A percentile compares a stretch with the other conserved stretches of the same genome.
These are phyloP conservation scores for Takifugu rubripes DNA, from an alignment of 2,797 vertebrate species.

Conservation along the genomic window DNA sequence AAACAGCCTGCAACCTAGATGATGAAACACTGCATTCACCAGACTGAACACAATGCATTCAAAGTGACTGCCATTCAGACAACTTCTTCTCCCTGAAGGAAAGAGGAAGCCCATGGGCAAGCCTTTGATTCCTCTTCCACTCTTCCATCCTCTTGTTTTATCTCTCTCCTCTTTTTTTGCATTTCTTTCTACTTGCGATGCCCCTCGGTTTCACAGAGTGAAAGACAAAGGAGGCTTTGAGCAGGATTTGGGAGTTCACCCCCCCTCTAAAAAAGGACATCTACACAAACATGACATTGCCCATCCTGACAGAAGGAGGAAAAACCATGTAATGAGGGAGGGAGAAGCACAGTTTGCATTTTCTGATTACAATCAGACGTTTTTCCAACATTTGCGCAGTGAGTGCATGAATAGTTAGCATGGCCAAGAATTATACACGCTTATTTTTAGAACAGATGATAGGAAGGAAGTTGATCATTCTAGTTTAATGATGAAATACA, in stretches of 20 bases:
- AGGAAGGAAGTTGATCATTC: no score
- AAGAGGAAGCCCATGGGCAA: constrained; percentile 26
- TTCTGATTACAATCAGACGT: constrained; percentile 34
- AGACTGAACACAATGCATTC: constrained; percentile 36
- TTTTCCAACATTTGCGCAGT: constrained; percentile 2
- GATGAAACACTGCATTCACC: constrained; percentile 58
- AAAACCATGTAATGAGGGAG: constrained; percentile 34
- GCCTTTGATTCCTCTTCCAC: constrained; percentile 24
- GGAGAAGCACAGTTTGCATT: constrained; percentile 37
- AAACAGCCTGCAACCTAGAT: constrained; percentile 37
- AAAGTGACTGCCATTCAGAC: constrained; percentile 53
- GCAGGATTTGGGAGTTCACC: constrained; percentile 53
- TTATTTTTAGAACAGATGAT: no score
- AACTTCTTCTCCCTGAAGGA: constrained; percentile 31
- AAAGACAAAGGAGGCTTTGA: constrained; percentile 77
- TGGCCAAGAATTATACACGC: not conserved
- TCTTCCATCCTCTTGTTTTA: constrained; percentile 9
- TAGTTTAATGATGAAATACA: no score
- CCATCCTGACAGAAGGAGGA: constrained; percentile 4
- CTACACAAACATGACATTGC: constrained; percentile 78
- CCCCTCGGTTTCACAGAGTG: constrained; percentile 45
- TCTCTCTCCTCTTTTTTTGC: not conserved
- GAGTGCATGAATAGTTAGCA: constrained; percentile 6
- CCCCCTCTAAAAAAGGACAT: constrained; percentile 68
- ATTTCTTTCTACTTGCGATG: constrained; percentile 48